Conservation (phyloP, 1,140 invertebrate genomes). For the Sinonovacula constricta region DNA sequence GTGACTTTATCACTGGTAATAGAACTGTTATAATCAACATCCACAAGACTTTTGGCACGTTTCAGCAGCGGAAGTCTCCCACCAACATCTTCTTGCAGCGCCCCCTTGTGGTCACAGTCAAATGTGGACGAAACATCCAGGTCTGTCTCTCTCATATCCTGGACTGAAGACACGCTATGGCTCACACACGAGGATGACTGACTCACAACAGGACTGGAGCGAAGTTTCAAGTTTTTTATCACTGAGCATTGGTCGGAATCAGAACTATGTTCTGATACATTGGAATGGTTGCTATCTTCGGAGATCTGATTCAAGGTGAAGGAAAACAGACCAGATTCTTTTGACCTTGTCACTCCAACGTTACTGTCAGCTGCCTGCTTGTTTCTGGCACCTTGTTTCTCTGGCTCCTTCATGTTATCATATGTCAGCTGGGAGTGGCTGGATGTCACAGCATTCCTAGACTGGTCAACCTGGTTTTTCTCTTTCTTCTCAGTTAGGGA, state of each 20-base stretch:
- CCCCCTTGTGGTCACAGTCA: background rate
- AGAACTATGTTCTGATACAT: conserved; percentile 62
- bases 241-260: conserved; percentile 65
- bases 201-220: conserved; percentile 38
- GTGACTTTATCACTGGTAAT: background rate
- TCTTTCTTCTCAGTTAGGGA: background rate
- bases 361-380: background rate
- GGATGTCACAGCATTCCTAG: conserved; percentile 35
- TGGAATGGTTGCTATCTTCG: conserved; percentile 72
- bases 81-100: background rate
- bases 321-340: background rate
- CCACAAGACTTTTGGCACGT: conserved; percentile 34
- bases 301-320: conserved; percentile 49
- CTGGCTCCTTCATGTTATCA: conserved; percentile 71
- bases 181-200: conserved; percentile 27
- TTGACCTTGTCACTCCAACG: conserved; percentile 3
- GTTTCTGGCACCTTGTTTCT: background rate
- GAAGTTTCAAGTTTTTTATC: conserved; percentile 63
- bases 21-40: background rate
- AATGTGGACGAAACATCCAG: background rate
- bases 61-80: too few relatives aligned
- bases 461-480: conserved; percentile 48
- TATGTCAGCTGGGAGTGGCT: conserved; percentile 41
- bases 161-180: conserved; percentile 38
- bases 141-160: conserved; percentile 20